Conservation (phyloP, 1,140 invertebrate genomes). For the Danaus plexippus region DNA sequence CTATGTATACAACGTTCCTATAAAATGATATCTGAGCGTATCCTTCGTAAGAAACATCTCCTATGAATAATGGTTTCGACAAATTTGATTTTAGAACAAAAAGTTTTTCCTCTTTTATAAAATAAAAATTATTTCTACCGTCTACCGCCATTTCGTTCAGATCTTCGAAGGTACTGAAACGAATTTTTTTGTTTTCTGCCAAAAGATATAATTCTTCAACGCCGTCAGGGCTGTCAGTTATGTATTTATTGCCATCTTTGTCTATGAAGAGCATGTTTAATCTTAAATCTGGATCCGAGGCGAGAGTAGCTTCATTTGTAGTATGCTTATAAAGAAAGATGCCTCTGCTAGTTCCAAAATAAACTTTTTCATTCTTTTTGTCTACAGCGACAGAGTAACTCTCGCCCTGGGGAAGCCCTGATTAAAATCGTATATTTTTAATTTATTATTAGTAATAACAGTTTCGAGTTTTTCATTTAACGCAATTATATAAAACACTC, state of each 20-base stretch:
- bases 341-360: conserved; percentile 49
- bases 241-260: conserved; percentile 52
- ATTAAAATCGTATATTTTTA: conserved; percentile 15
- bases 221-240: conserved; percentile 46
- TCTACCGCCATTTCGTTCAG: conserved; percentile 51
- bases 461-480: neutral
- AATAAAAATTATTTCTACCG: conserved; percentile 53
- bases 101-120: conserved; percentile 42
- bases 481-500: conserved; percentile 5
- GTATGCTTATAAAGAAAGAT: conserved; percentile 48
- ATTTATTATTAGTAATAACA: neutral
- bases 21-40: conserved; percentile 51
- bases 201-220: conserved; percentile 45
- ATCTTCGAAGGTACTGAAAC: conserved; percentile 35
- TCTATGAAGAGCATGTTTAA: conserved; percentile 51
- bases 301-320: conserved; percentile 32
- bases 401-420: conserved; percentile 45
- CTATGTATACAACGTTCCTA: conserved; percentile 43
- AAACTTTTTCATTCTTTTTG: conserved; percentile 39
- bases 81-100: conserved; percentile 40
- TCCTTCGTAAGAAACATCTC: conserved; percentile 42
- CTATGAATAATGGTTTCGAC: conserved; percentile 32
- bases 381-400: conserved; percentile 54
- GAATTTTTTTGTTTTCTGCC: conserved; percentile 40
- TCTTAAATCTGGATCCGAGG: conserved; percentile 33